A percentile compares a stretch with the other conserved stretches of the same genome.
Conservation (phyloP, 2,888 invertebrate genomes). For the Ypsolopha scabrella region DNA sequence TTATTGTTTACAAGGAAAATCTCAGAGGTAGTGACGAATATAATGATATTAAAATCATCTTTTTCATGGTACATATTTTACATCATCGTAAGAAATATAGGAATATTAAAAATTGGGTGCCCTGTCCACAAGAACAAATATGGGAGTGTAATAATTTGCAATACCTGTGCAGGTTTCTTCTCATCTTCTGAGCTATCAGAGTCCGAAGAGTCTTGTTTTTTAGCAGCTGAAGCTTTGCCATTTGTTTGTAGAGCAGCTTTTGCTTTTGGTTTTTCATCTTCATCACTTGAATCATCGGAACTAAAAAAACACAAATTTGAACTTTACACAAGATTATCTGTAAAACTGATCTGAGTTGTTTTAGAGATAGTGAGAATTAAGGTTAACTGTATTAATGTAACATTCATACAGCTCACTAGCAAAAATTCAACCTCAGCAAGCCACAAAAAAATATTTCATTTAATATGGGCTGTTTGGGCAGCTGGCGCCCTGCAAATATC, state of each 20-base stretch:
- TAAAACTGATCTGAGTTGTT: too few species aligned
- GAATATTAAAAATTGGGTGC: too few species aligned
- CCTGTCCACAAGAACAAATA: neutral
- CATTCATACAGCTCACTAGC: too few species aligned
- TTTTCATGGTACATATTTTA: conserved; percentile 6
- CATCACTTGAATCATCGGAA: conserved; percentile 38
- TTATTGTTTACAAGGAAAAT: neutral
- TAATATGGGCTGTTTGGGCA: neutral
- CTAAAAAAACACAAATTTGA: conserved; percentile 10
- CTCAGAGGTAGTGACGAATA: conserved; percentile 11
- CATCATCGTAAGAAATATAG: neutral
- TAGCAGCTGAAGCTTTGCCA: conserved; percentile 33
- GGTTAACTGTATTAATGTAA: too few species aligned
- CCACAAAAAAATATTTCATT: neutral
- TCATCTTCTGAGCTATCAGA: conserved; percentile 55
- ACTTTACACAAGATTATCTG: too few species aligned
- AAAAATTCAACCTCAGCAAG: neutral
- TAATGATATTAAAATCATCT: conserved; percentile 4
- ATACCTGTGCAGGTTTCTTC: conserved; percentile 32
- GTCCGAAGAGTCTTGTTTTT: conserved; percentile 42
- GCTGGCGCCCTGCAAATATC: neutral
- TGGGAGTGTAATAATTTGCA: neutral
- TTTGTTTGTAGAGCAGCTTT: conserved; percentile 26
- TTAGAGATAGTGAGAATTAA: too few species aligned
- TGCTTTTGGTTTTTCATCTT: conserved; percentile 25